Conservation (phyloP, 2,113 vertebrate genomes). For the Chaenocephalus aceratus region DNA sequence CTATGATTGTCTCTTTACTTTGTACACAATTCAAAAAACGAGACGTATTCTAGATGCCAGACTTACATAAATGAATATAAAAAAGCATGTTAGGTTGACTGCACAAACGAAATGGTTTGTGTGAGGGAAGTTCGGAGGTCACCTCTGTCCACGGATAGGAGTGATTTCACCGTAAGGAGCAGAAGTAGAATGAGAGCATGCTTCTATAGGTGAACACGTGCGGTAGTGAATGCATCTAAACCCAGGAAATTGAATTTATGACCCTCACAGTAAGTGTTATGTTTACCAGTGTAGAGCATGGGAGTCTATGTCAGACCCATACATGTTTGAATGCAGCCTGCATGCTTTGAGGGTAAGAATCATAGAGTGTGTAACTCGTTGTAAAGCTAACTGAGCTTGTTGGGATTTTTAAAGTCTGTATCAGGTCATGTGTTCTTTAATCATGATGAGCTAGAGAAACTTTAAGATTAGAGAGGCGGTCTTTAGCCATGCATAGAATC, state of each 20-base stretch:
- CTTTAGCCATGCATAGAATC: conserved; percentile 31
- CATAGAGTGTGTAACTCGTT: not conserved
- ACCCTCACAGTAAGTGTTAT: not conserved
- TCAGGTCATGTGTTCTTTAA: conserved; percentile 11
- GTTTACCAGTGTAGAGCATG: conserved; percentile 4
- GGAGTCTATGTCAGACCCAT: not conserved
- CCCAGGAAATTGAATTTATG: conserved; percentile 2
- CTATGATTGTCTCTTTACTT: not conserved
- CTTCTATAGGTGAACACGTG: conserved; percentile 4
- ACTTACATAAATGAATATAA: not conserved
- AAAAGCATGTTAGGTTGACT: conserved; percentile 11
- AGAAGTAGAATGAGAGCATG: not conserved
- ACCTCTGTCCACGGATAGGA: not conserved
- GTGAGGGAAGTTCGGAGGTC: not conserved
- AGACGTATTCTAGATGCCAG: not conserved
- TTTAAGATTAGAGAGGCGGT: conserved; percentile 14
- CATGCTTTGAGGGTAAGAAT: not conserved
- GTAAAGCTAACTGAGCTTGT: not conserved
- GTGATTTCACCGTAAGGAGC: not conserved
- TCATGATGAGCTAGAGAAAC: conserved; percentile 15
- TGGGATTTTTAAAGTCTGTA: conserved; percentile 18
- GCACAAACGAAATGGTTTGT: conserved; percentile 10
- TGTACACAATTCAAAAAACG: not conserved
- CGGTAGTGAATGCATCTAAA: not conserved
- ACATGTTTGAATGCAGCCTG: not conserved